Evolutionary conservation across 2,113 vertebrate species (phyloP).

Genomic region (Upupa epops): DNA sequence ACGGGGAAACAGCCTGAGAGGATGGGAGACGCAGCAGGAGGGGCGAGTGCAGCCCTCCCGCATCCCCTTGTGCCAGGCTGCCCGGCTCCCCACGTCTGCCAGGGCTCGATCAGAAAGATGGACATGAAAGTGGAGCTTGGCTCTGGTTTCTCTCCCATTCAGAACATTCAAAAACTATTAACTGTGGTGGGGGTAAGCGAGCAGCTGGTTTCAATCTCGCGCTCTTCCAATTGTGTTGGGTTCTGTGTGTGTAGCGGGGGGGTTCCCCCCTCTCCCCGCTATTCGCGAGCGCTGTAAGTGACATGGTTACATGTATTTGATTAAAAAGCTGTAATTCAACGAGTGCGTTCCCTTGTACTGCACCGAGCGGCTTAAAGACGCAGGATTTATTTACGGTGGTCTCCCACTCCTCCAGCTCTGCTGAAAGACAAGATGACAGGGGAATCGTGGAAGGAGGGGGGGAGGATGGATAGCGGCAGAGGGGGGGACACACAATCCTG

Average conservation of each 20-base stretch:
- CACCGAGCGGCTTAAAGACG: constrained; percentile 67
- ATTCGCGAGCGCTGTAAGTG: constrained; percentile 75
- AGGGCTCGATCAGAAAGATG: constrained; percentile 68
- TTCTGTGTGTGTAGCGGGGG: not conserved
- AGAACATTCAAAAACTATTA: constrained; percentile 77
- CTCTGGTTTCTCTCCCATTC: constrained; percentile 68
- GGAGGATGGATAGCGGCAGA: not conserved
- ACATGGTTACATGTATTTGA: constrained; percentile 78
- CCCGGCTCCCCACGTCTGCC: constrained; percentile 30
- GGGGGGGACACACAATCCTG: not conserved
- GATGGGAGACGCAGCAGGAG: not conserved
- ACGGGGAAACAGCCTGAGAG: rapidly evolving
- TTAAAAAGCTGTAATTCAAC: constrained; percentile 77
- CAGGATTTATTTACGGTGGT: constrained; percentile 64
- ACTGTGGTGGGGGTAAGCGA: constrained; percentile 71
- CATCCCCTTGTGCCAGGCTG: constrained; percentile 3
- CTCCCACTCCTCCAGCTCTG: constrained; percentile 8
- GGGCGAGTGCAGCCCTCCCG: not conserved
- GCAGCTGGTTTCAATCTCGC: constrained; percentile 61
- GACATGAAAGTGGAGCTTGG: constrained; percentile 74
- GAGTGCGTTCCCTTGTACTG: constrained; percentile 67
- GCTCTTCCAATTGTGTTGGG: constrained; percentile 69
- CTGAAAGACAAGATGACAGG: constrained; percentile 14
- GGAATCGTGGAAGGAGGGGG: not conserved
- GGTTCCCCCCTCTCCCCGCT: constrained; percentile 7